Base-by-base conservation (phyloP, 2,113 vertebrate genomes). In the Sapajus apella region DNA sequence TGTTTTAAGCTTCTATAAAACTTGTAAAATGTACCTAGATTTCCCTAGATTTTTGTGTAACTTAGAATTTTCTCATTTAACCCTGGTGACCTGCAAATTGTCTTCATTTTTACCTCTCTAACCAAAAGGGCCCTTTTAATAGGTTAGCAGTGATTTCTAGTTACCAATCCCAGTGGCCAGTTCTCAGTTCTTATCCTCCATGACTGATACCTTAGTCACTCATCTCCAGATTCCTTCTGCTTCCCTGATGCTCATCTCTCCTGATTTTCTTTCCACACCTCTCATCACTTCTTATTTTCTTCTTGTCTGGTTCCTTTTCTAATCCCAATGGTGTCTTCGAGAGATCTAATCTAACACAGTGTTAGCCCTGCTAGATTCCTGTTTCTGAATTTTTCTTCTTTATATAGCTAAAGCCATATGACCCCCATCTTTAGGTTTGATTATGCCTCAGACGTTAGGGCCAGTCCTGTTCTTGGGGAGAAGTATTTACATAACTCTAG, bases 1-100 rank as follows among this genome's bases (percentile, higher is more conserved):
- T 73, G n/a, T 86, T 83, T 81, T 77, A 96, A 96, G 68, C 40
- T 75, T 11, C 25, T 73, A 2, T 72, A 79, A 77, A 95, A 61
- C 45, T 87, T 58, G n/a, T 66, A 81, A 95, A 87, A 73, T 5
- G 66, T 45, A 25, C 23, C 37, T 90, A 45, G 13, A 58, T 76
- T 96, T 94, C 68, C 9, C 43, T 25, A 76, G 61, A 55, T 40
- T 91, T 87, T 84, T 91, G 14, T 93, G 1, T 61, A 86, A 77
- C 23, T 68, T 95, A 55, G 64, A 79, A 76, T 77, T 66, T 76
- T 84, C 52, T 81, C 23, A 20, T 64, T 70, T 87, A 84, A 52
- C 8, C 8, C 35, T n/a, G n/a, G 8, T 87, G 32, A 14, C 68
- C 86, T 61, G 92, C 40, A 21, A 13, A n/a, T 68, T 89, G 27